Evolutionary conservation across 2,888 invertebrate genomes (phyloP), one percentile per base, ranked within the genome.

Genomic region (Psylliodes chrysocephalus): DNA sequence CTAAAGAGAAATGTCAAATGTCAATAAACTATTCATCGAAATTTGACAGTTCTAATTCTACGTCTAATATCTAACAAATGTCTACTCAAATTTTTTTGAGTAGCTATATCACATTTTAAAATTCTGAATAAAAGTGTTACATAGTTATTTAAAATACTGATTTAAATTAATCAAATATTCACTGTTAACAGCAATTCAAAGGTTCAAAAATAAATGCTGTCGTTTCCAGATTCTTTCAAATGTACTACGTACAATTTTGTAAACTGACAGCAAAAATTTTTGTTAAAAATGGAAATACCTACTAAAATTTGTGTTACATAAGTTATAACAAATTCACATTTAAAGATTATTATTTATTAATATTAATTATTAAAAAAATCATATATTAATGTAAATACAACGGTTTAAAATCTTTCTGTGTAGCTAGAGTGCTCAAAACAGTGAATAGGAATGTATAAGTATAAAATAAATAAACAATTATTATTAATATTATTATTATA

Each of bases 21-120:
- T 66, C 40, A 33, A 22, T 38, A 18, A 46, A 28, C 14, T 19
- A 28, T 10, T 30, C 7, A 1, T 57, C 35, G 49, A 49, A 25
- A 46, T 18, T 30, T 40, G 49, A 42, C 49, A 30, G 17, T 28
- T 59, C 33, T 15, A 28, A 25, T n/a, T 52, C 64, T 67, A 67
- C 47, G 49, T 63, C 65, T 70, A 70, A 64, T 60, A 71, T 69
- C 74, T 76, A 77, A 75, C 71, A 72, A 76, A 75, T 71, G 64
- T 65, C 72, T 69, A 70, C 69, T 51, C 71, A 71, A 66, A 66
- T 63, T 30, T 17, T 35, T 38, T 53, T 59, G 73, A 71, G 75
- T 69, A 73, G 74, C 70, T 66, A 65, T 78, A 78, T 78, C 78
- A 78, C 78, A 78, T 78, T 78, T 77, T 74, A 74, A 77, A 76